Evolutionary conservation across 53 echinoderm and acorn worm species (phyloP), one percentile per base, ranked within the genome.

Genomic region (Crossaster papposus): DNA sequence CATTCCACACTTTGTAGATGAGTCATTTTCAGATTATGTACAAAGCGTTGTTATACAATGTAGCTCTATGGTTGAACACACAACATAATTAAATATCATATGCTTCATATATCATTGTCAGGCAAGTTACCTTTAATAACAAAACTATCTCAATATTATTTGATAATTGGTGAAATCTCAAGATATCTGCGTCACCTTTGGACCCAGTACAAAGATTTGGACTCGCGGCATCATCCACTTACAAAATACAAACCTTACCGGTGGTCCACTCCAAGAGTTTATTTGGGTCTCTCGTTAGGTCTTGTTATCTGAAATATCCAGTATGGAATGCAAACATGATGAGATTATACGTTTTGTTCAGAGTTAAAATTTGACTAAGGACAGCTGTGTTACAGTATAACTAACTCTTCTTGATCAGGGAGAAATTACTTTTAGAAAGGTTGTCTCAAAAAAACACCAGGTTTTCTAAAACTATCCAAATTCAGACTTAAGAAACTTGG

Each of bases 11-110:
- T 34, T n/a, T n/a, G 4, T 74, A 9, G 44, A 13, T 74, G 75
- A 74, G 75, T 74, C 75, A 74, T 74, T 17, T 30, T 36, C 75
- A 34, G 36, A 36, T 68, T 26, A 23, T 68, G 68, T 26, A 58
- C 58, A 18, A 9, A 9, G 44, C 44, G 5, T 44, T 44, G 44
- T 44, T 44, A 9, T 44, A 44, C 44, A 44, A 44, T 7, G 6
- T 44, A 9, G 5, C 5, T 9, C 44, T 7, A 9, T 44, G 9
- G 44, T 44, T 44, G 44, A 0, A 5, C 44, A 44, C 5, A 44
- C 6, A 0, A 5, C 44, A 44, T 7, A 44, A 44, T 44, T 44
- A 44, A 9, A 7, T 44, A 9, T 44, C 44, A 44, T 44, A 44
- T 44, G 44, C 44, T 44, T 44, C 44, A 44, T 9, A 44, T 9